A percentile compares a stretch with the other conserved stretches of the same genome.
These are phyloP conservation scores for Cantharis rufa DNA, from an alignment of 2,888 invertebrate genomes.

Conservation along the genomic window DNA sequence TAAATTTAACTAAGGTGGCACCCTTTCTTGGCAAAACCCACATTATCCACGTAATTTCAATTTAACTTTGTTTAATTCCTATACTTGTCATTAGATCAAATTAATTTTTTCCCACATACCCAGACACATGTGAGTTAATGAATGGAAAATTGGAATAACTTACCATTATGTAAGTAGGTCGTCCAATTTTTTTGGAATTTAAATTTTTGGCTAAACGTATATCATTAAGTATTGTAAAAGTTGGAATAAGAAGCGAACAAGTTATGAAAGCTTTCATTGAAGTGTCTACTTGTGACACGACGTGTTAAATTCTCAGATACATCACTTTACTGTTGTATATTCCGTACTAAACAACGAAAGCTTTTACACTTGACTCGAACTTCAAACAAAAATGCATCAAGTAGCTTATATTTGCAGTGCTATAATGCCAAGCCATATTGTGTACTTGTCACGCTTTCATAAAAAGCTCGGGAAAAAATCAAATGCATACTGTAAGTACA, in stretches of 20 bases:
- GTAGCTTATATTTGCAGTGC: not conserved
- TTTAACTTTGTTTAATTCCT: not conserved
- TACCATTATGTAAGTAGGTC: not conserved
- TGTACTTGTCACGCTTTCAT: not conserved
- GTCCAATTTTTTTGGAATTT: not conserved
- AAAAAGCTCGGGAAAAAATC: not conserved
- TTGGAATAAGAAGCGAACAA: not conserved
- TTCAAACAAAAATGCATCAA: not conserved
- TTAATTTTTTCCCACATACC: not conserved
- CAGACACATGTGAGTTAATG: not conserved
- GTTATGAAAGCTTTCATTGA: constrained; percentile 15
- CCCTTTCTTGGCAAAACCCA: not conserved
- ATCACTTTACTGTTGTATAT: constrained; percentile 7
- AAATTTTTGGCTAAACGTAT: not conserved
- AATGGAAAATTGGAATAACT: not conserved
- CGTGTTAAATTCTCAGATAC: constrained; percentile 14
- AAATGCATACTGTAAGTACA: not conserved
- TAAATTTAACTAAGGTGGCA: not conserved
- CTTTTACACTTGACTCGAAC: constrained; percentile 7
- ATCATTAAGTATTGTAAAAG: not conserved
- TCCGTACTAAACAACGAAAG: constrained; percentile 6
- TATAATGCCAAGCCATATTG: not conserved
- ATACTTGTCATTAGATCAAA: not conserved
- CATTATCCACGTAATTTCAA: not conserved
- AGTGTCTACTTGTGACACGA: constrained; percentile 6